phyloP scores from a whole-genome alignment of 2,113 vertebrate genomes.

The Oenanthe melanoleuca region DNA sequence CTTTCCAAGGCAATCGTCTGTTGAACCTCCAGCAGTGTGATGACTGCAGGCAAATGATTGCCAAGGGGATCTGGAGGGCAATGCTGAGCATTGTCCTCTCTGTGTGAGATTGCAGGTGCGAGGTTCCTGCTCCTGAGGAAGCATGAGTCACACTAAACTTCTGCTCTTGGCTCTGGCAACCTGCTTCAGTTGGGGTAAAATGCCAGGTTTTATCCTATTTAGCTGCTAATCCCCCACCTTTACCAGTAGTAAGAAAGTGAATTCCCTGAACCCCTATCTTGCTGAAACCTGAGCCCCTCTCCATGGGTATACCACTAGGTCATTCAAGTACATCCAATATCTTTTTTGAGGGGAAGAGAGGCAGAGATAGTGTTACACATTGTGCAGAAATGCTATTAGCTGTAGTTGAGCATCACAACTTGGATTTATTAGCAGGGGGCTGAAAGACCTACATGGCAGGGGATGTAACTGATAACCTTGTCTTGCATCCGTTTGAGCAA shows the following conservation, averaged over 20 bases:
- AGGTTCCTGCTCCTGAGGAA: neutral
- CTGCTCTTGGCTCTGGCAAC: neutral
- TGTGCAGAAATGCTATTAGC: conserved; percentile 39
- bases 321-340: conserved; percentile 39
- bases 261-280: neutral
- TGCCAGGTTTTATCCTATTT: neutral
- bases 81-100: neutral
- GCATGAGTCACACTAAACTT: neutral
- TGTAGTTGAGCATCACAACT: conserved; percentile 6
- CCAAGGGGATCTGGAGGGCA: neutral
- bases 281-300: conserved; percentile 15
- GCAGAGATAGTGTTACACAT: conserved; percentile 29
- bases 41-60: neutral
- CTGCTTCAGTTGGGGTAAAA: neutral
- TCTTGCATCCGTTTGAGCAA: neutral
- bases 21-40: rapidly evolving
- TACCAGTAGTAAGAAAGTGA: neutral
- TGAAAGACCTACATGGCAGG: neutral
- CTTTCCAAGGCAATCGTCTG: neutral
- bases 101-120: neutral
- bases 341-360: conserved; percentile 36
- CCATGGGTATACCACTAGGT: neutral
- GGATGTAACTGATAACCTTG: conserved; percentile 55
- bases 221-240: neutral
- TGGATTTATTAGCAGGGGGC: conserved; percentile 40